These are phyloP conservation scores for Cynopterus brachyotis DNA, from an alignment of 2,113 vertebrate genomes.

Conservation along the genomic window DNA sequence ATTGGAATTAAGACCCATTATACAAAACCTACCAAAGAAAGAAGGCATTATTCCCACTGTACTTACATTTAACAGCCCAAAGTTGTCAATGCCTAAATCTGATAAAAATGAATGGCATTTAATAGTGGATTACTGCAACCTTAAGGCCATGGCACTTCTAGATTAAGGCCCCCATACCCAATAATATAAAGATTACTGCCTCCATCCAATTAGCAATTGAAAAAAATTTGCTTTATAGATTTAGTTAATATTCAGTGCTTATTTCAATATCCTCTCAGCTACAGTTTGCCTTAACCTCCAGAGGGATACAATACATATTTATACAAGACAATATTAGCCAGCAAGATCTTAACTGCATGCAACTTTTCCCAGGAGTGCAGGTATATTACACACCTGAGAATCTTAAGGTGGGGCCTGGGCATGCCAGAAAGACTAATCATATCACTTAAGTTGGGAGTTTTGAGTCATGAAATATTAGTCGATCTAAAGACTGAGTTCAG, in stretches of 20 bases:
- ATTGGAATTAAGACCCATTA: not conserved
- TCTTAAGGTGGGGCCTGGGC: not conserved
- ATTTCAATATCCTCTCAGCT: not conserved
- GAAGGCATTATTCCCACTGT: not conserved
- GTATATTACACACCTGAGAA: not conserved
- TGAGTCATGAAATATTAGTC: not conserved
- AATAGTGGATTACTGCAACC: not conserved
- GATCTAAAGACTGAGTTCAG: not conserved
- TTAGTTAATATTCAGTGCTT: not conserved
- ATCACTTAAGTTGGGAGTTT: not conserved
- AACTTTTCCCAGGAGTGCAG: not conserved
- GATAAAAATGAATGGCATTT: constrained; percentile 23
- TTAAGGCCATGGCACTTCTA: not conserved
- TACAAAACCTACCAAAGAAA: not conserved
- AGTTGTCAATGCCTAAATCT: not conserved
- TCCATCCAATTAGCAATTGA: not conserved
- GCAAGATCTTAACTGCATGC: not conserved
- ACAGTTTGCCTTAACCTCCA: not conserved
- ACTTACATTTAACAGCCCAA: not conserved
- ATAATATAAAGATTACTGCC: constrained; percentile 13
- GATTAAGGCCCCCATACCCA: not conserved
- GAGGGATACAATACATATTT: not conserved
- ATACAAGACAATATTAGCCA: not conserved
- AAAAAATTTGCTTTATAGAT: constrained; percentile 19
- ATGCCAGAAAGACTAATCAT: not conserved